A percentile compares a stretch with the other conserved stretches of the same genome.
These are phyloP conservation scores for Podarcis lilfordi DNA, from an alignment of 2,797 vertebrate species.

Conservation along the genomic window DNA sequence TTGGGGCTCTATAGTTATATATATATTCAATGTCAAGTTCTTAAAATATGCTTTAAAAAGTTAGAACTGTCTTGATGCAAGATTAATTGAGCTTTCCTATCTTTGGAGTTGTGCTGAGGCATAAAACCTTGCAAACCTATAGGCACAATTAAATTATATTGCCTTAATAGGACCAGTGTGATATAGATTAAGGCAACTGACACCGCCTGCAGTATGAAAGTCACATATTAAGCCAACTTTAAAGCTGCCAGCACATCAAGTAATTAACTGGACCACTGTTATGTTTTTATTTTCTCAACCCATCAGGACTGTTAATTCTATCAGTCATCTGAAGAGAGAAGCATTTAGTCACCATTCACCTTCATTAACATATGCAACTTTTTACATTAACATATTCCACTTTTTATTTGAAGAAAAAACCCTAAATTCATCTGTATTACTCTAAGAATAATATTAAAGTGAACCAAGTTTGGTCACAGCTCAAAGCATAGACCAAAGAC, in stretches of 20 bases:
- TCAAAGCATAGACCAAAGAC: not conserved
- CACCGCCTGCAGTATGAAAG: not conserved
- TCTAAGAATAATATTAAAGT: not conserved
- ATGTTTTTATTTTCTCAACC: not conserved
- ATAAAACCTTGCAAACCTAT: not conserved
- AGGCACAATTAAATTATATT: not conserved
- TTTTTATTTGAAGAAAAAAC: not conserved
- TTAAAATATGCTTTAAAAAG: not conserved
- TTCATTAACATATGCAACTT: not conserved
- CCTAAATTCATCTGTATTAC: not conserved
- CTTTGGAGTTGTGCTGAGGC: not conserved
- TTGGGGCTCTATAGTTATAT: not conserved
- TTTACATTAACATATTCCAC: not conserved
- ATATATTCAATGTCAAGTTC: not conserved
- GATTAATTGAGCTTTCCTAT: not conserved
- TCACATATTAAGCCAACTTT: not conserved
- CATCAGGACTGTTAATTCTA: not conserved
- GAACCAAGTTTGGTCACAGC: not conserved
- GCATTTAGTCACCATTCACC: not conserved
- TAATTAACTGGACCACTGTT: not conserved
- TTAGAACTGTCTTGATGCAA: not conserved
- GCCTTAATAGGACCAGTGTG: not conserved
- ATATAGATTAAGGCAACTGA: not conserved
- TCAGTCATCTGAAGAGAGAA: not conserved
- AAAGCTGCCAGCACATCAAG: not conserved